Conservation (phyloP, 2,888 invertebrate species). For the Sepiola atlantica region DNA sequence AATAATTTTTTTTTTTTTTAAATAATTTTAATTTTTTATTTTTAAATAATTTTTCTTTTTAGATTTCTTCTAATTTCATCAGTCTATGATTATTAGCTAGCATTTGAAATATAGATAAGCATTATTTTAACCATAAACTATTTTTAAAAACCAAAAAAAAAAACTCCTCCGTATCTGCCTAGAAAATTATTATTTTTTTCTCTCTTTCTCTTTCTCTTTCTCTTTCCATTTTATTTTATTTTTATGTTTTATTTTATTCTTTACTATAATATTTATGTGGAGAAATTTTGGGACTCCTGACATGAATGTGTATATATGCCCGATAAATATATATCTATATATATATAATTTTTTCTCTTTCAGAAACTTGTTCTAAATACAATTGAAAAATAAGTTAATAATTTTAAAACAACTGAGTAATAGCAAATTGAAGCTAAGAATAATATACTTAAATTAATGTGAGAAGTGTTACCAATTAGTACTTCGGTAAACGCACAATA, state of each 20-base stretch:
- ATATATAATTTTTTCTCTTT: not conserved
- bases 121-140: not conserved
- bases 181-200: not conserved
- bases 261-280: not conserved
- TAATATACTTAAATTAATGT: not conserved
- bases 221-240: not conserved
- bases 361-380: not conserved
- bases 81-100: not conserved
- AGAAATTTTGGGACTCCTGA: slow-evolving; percentile 20
- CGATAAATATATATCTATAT: not conserved
- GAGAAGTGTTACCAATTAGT: not conserved
- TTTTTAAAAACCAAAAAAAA: not conserved
- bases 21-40: not conserved
- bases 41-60: not conserved
- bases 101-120: not conserved
- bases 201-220: not conserved
- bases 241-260: slow-evolving; percentile 15
- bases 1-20: not conserved
- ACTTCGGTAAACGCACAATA: not conserved
- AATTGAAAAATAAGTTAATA: not conserved
- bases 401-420: not conserved
- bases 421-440: not conserved
- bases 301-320: not conserved
- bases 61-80: not conserved
- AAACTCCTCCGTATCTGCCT: not conserved